phyloP scores from a whole-genome alignment of 2,888 invertebrate species.

The Harmothoe impar region DNA sequence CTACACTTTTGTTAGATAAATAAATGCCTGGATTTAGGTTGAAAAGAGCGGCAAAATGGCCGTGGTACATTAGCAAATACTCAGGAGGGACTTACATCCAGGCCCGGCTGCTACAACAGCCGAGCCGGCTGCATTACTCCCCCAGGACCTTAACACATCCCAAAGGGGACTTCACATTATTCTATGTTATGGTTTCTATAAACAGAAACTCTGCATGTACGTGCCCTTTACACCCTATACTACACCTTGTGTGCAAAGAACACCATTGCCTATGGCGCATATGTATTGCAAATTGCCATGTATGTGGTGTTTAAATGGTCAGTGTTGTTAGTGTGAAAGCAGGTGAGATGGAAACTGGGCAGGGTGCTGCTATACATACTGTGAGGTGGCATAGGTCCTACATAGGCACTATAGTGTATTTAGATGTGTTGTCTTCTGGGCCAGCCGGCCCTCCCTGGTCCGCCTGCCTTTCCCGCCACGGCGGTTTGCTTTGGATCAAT shows the following conservation, averaged over 20 bases:
- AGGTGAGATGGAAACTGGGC: not conserved
- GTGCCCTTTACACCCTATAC: not conserved
- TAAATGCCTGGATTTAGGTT: too few relatives aligned
- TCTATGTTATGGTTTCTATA: not conserved
- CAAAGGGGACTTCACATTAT: not conserved
- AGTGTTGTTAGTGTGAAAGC: not conserved
- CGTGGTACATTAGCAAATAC: not conserved
- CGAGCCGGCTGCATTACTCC: not conserved
- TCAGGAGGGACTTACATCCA: not conserved
- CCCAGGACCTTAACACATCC: not conserved
- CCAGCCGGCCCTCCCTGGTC: not conserved
- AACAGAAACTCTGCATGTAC: not conserved
- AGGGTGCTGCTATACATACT: not conserved
- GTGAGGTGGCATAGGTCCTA: not conserved
- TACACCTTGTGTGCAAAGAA: too few relatives aligned
- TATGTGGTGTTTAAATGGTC: too few relatives aligned
- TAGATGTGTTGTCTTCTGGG: conserved; percentile 19
- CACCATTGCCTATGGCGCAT: too few relatives aligned
- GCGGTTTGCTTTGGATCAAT: conserved; percentile 7
- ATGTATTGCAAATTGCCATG: too few relatives aligned
- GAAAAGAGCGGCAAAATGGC: not conserved
- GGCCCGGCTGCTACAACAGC: not conserved
- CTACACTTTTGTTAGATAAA: too few relatives aligned
- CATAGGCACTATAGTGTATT: not conserved
- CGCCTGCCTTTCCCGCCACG: not conserved